A percentile compares a stretch with the other conserved stretches of the same genome.
phyloP scores from a whole-genome alignment of 2,797 vertebrate species.

The Phylloscopus collybita region DNA sequence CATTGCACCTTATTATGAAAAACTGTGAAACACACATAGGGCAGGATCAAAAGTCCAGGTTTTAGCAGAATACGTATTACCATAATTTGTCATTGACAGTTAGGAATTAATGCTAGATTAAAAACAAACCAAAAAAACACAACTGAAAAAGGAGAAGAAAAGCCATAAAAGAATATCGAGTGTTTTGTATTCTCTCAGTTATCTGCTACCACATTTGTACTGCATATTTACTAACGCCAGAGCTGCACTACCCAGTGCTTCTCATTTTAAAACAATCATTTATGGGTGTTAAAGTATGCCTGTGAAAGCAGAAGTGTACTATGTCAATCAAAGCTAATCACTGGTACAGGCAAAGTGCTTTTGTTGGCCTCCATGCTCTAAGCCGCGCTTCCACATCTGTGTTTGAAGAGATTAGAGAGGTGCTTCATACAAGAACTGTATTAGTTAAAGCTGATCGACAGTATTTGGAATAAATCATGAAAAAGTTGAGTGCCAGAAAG shows the following conservation, averaged over 20 bases:
- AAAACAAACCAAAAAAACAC: neutral
- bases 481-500: conserved; percentile 77
- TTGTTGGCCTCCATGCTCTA: conserved; percentile 82
- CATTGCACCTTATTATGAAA: neutral
- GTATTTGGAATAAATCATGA: conserved; percentile 80
- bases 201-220: conserved; percentile 54
- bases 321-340: conserved; percentile 85
- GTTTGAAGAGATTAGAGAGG: conserved; percentile 85
- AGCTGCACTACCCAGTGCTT: conserved; percentile 56
- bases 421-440: conserved; percentile 83
- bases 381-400: conserved; percentile 81
- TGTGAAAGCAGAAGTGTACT: conserved; percentile 77
- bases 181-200: conserved; percentile 47
- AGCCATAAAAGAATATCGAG: conserved; percentile 3
- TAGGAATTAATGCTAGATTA: conserved; percentile 14
- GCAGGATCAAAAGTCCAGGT: neutral
- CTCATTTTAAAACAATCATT: conserved; percentile 80
- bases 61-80: neutral
- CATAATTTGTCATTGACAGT: neutral
- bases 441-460: conserved; percentile 83
- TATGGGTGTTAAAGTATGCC: conserved; percentile 76
- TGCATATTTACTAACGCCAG: conserved; percentile 59
- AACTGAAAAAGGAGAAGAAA: neutral
- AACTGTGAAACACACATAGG: neutral
- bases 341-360: conserved; percentile 81